Evolutionary conservation across 2,113 vertebrate genomes (phyloP).

Genomic region (Orthonyx spaldingii): DNA sequence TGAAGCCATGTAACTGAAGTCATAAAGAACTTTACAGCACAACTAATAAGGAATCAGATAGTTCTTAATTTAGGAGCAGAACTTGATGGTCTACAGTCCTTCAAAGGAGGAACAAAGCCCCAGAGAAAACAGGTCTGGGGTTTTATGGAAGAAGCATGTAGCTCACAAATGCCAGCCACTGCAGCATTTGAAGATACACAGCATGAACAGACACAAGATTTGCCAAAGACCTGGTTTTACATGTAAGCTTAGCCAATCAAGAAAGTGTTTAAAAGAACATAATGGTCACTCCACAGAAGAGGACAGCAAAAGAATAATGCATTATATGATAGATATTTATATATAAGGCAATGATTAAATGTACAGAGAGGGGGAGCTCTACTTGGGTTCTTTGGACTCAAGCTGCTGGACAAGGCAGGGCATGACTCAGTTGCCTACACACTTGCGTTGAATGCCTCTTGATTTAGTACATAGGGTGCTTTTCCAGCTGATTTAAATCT

Average conservation of each 20-base stretch:
- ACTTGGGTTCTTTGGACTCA: neutral
- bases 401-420: neutral
- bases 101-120: neutral
- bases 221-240: neutral
- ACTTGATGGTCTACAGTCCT: neutral
- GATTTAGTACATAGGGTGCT: neutral
- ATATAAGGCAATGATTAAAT: neutral
- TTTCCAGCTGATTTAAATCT: neutral
- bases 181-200: neutral
- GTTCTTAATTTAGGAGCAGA: neutral
- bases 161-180: neutral
- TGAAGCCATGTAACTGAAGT: neutral
- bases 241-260: neutral
- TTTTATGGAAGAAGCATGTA: neutral
- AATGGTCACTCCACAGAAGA: neutral
- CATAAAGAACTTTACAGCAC: neutral
- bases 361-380: neutral
- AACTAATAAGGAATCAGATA: neutral
- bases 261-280: neutral
- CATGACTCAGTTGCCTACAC: neutral
- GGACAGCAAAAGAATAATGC: neutral
- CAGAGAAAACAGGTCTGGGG: neutral
- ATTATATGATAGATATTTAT: rapidly evolving
- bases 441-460: neutral
- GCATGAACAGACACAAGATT: neutral